phyloP scores from a whole-genome alignment of 2,888 invertebrate species.

The Lithophane ornitopus region DNA sequence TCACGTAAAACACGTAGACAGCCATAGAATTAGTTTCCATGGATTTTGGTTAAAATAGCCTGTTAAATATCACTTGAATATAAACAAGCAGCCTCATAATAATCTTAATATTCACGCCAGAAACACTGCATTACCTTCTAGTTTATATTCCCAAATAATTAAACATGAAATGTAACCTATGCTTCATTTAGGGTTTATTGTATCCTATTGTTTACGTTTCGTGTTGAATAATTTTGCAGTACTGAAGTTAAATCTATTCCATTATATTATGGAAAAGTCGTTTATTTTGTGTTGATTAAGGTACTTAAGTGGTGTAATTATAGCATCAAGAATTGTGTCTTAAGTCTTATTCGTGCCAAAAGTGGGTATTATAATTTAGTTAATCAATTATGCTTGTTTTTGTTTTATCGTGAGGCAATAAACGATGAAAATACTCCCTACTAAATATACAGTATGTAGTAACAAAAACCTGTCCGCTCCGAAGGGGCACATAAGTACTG shows the following conservation, averaged over 20 bases:
- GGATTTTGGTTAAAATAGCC: background rate
- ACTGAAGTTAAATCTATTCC: background rate
- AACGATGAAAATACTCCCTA: too few species aligned
- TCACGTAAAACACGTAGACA: background rate
- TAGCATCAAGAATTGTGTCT: background rate
- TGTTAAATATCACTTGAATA: background rate
- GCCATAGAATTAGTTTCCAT: background rate
- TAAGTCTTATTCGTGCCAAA: background rate
- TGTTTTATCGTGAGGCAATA: too few species aligned
- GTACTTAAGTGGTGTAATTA: background rate
- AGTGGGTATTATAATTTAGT: background rate
- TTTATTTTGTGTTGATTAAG: background rate
- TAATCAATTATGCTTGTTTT: too few species aligned
- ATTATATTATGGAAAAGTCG: background rate
- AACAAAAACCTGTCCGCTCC: too few species aligned
- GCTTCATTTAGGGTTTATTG: background rate
- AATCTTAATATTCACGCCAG: background rate
- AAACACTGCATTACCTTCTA: background rate
- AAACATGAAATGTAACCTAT: background rate
- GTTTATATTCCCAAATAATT: conserved; percentile 5
- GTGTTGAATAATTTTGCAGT: background rate
- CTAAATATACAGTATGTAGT: too few species aligned
- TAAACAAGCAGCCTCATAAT: conserved; percentile 3
- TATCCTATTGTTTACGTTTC: background rate
- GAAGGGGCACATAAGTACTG: too few species aligned